Evolutionary conservation across 2,888 invertebrate genomes (phyloP).

Genomic region (Glyphotaelius pellucidus): DNA sequence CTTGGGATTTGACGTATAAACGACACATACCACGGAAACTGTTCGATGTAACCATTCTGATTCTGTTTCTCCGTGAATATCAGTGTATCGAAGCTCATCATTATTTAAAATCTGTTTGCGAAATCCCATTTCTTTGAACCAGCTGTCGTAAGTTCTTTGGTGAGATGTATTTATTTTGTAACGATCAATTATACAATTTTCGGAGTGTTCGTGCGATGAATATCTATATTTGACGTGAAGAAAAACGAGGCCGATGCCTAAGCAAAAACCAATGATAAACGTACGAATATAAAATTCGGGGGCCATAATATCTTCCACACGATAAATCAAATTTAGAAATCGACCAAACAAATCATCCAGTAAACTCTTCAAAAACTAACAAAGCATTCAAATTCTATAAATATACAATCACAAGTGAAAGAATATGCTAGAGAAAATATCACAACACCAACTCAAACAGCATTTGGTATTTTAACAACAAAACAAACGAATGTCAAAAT

Average conservation of each 20-base stretch:
- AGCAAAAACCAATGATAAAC: slow-evolving; percentile 56
- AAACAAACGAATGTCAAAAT: slow-evolving; percentile 23
- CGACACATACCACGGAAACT: slow-evolving; percentile 73
- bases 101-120: slow-evolving; percentile 53
- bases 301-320: slow-evolving; percentile 43
- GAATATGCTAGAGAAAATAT: background rate
- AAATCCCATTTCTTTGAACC: slow-evolving; percentile 67
- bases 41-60: slow-evolving; percentile 69
- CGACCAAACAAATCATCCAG: background rate
- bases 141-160: slow-evolving; percentile 66
- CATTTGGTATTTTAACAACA: background rate
- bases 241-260: slow-evolving; percentile 48
- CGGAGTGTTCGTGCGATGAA: background rate
- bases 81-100: slow-evolving; percentile 58
- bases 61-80: slow-evolving; percentile 65
- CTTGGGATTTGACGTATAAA: slow-evolving; percentile 72
- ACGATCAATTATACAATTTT: slow-evolving; percentile 22
- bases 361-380: background rate
- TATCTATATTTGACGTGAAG: slow-evolving; percentile 15
- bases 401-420: background rate
- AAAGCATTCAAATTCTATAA: background rate
- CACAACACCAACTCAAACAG: background rate
- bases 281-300: slow-evolving; percentile 59
- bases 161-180: slow-evolving; percentile 27
- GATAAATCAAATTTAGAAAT: slow-evolving; percentile 2